These are phyloP conservation scores for Muricea muricata DNA, from an alignment of 92 coral and sea anemone genomes.

Conservation along the genomic window DNA sequence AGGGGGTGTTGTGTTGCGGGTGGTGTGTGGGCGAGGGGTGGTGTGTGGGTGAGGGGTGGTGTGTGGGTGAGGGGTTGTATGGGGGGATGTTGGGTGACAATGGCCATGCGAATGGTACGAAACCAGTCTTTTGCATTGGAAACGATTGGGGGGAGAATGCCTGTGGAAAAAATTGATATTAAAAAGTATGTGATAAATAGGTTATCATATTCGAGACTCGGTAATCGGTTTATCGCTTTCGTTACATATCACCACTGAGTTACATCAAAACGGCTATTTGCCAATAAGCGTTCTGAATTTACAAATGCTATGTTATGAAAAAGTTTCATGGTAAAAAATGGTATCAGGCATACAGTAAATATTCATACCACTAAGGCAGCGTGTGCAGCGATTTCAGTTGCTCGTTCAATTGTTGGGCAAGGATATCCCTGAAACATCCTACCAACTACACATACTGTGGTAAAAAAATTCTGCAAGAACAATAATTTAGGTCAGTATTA, in stretches of 20 bases:
- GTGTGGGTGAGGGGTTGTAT: not conserved
- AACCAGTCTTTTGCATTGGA: not conserved
- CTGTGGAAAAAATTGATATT: not conserved
- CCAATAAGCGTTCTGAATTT: too few species aligned
- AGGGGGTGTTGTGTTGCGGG: not conserved
- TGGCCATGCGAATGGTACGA: not conserved
- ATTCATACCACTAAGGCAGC: slow-evolving; percentile 58
- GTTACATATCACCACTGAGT: too few species aligned
- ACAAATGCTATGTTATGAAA: too few species aligned
- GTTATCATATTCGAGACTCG: too few species aligned
- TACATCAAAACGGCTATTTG: too few species aligned
- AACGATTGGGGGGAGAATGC: not conserved
- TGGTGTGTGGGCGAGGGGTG: too few species aligned
- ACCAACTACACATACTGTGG: slow-evolving; percentile 41
- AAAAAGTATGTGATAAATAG: too few species aligned
- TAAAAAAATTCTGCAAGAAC: slow-evolving; percentile 12
- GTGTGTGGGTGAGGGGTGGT: too few species aligned
- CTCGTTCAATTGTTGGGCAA: slow-evolving; percentile 48
- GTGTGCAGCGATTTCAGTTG: slow-evolving; percentile 88
- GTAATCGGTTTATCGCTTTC: too few species aligned
- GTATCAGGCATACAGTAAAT: too few species aligned
- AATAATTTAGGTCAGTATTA: not conserved
- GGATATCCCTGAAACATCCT: slow-evolving; percentile 27
- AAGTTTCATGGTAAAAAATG: too few species aligned
- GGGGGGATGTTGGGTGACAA: not conserved